These are phyloP conservation scores for Sebastes baramenuke DNA, from an alignment of 2,797 vertebrate genomes.

Conservation along the genomic window DNA sequence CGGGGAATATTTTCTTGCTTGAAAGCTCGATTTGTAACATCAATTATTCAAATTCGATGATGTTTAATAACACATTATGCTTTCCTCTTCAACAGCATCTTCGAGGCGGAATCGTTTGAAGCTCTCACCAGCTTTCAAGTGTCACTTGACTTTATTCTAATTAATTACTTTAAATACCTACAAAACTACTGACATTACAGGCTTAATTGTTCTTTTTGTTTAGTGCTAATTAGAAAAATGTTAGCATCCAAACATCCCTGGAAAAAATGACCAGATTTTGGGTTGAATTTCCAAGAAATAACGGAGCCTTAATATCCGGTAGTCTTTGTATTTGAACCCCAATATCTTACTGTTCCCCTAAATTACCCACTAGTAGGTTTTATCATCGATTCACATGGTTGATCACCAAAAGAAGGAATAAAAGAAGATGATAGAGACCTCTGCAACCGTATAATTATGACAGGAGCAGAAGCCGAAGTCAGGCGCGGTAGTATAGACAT, in stretches of 20 bases:
- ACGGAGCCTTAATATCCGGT: accelerated
- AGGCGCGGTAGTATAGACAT: neutral
- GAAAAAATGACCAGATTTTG: neutral
- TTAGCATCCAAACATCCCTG: neutral
- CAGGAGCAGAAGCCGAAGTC: neutral
- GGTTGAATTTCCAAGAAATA: neutral
- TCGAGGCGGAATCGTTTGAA: neutral
- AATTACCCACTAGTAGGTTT: no score
- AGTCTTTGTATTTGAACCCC: neutral
- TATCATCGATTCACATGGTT: no score
- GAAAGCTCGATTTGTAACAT: neutral
- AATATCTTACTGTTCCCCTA: neutral
- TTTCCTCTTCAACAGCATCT: neutral
- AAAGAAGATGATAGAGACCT: no score
- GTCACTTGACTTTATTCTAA: neutral
- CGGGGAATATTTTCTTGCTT: neutral
- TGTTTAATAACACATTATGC: neutral
- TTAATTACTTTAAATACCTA: neutral
- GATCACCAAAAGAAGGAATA: no score
- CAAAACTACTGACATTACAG: neutral
- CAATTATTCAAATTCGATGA: neutral
- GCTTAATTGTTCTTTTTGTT: neutral
- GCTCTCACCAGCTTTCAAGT: neutral
- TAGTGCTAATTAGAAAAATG: neutral
- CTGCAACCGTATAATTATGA: neutral